Base-by-base conservation (phyloP, 2,113 vertebrate genomes). In the Cephalopholis sonnerati region DNA sequence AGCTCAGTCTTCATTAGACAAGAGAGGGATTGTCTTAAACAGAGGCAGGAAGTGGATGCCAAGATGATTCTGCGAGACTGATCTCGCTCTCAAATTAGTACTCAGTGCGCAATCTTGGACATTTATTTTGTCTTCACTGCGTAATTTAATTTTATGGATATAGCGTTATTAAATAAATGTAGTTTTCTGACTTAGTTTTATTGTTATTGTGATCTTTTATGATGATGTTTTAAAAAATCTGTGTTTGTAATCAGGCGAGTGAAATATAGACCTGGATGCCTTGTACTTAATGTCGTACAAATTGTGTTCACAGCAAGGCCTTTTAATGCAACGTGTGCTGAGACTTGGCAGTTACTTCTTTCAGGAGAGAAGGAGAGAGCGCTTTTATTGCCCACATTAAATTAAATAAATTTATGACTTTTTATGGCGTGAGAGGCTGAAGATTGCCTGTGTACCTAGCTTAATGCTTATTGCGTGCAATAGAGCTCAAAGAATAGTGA, bases 331-430 rank as follows among this genome's bases (percentile, higher is more conserved):
- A 0, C 25, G 25, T 29, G 39, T 51, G 50, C 55, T 55, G 24
- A 50, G 36, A 68, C 20, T 69, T 78, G 12, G 50, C 76, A 63
- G 25, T 36, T 62, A 5, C 48, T 53, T 24, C 20, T 73, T 74
- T 71, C 20, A n/a, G 41, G 24, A 55, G 25, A 29, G 29, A 53
- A 27, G 4, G 53, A 63, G 36, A 44, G 64, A 57, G 65, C 7
- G 1, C 25, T 85, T 85, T 79, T 81, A 82, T 70, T 67, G 70
- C 74, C 24, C 48, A 53, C 48, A 74, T 59, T 54, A 57, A 6
- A 84, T 79, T 11, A 48, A 79, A 82, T 71, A n/a, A 57, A 64
- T 75, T 12, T 75, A n/a, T 36, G 53, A 65, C 54, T 82, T 81
- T 81, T 61, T 58, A 55, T 68, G 15, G 22, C 6, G 3, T 48